Evolutionary conservation across 2,888 invertebrate species (phyloP).

Genomic region (Drosophila dives): DNA sequence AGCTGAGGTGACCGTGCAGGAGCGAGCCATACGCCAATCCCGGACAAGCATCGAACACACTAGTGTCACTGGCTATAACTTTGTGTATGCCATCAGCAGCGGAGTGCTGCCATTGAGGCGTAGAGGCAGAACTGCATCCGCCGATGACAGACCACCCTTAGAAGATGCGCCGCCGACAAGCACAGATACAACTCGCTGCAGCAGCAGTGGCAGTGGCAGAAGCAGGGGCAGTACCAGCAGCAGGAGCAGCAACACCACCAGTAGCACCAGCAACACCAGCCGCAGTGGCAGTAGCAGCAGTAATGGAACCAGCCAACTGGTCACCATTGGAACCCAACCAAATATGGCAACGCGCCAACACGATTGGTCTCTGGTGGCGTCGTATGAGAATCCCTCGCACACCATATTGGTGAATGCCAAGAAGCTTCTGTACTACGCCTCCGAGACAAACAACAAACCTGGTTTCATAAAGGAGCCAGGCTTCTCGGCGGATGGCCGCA

Average conservation of each 20-base stretch:
- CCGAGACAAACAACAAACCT: constrained; percentile 95
- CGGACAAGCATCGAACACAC: constrained; percentile 77
- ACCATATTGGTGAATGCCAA: constrained; percentile 87
- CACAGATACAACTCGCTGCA: neutral
- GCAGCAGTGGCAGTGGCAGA: neutral
- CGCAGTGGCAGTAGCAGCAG: constrained; percentile 36
- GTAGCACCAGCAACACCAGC: constrained; percentile 16
- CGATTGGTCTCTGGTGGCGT: constrained; percentile 12
- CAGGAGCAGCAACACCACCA: constrained; percentile 13
- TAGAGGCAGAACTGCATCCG: neutral
- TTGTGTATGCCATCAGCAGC: constrained; percentile 84
- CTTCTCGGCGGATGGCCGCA: constrained; percentile 94
- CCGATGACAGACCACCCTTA: neutral
- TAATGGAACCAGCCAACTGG: constrained; percentile 35
- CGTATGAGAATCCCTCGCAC: constrained; percentile 29
- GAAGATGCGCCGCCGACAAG: neutral
- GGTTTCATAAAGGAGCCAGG: constrained; percentile 97
- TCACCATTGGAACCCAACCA: constrained; percentile 48
- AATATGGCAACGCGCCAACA: constrained; percentile 60
- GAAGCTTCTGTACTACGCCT: constrained; percentile 92
- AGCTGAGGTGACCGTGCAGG: constrained; percentile 84
- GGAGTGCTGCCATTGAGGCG: constrained; percentile 79
- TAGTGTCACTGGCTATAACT: constrained; percentile 82
- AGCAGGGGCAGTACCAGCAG: neutral
- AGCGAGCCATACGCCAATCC: constrained; percentile 82